Base-by-base conservation (phyloP, 2,797 vertebrate genomes). In the Mormyrops boulengeri region DNA sequence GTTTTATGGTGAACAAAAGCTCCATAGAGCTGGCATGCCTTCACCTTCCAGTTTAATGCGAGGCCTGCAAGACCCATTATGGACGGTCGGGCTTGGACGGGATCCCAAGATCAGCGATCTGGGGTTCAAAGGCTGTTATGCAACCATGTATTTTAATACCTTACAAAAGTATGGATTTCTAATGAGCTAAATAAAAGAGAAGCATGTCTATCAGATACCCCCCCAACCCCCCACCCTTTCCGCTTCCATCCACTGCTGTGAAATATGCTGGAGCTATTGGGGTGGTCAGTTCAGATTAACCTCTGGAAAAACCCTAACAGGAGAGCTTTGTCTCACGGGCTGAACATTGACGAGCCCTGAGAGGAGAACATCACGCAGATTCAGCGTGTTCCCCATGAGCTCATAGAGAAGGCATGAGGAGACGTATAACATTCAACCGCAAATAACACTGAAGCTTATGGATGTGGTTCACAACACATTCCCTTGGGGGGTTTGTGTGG, bases 21-120 rank as follows among this genome's bases (percentile, higher is more conserved):
- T 90, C 86, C 41, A 88, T 55, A 60, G 90, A 87, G 57, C 69
- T 92, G 88, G 90, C 84, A 9, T 0, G 6, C 22, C 12, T 49
- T 52, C 60, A 34, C 66, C 73, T 88, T 86, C 82, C 85, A 62
- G 88, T 92, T 91, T 92, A 91, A 91, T 90, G 89, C 3, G 9
- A 34, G 73, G 88, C 88, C 92, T 92, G 92, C 90, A 91, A 87
- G 89, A 92, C 38, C 90, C 90, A 92, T 91, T 92, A 91, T 66
- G 88, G 90, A 60, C n/a, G 57, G 26, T 41, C 5, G 1, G 22
- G 86, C 34, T 87, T 89, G 55, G 89, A 77, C 53, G 7, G 11
- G 22, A 19, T 60, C 87, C 89, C 90, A 87, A 77, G 53, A 66
- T 52, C 89, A 90, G 89, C 41, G 88, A 84, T 89, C 41, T 88